Base-by-base conservation (phyloP, 1,140 invertebrate species). In the Reticulitermes speratus region DNA sequence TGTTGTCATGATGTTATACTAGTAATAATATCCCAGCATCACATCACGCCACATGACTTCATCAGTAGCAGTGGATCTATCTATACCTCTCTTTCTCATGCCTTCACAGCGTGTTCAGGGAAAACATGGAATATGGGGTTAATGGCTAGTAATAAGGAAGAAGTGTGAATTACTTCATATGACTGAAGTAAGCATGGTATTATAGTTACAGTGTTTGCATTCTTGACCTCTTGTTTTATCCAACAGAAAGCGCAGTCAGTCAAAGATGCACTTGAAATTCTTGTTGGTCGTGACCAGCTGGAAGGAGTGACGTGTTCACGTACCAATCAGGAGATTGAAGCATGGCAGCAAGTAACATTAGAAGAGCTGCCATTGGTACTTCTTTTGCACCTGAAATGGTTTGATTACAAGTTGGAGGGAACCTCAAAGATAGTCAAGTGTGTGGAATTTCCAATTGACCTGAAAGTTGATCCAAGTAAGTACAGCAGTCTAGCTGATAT, bases 351-450 rank as follows among this genome's bases (percentile, higher is more conserved):
- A 91, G 94, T 97, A 69, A 95, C 95, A 16, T 91, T 99, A 9
- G 97, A 98, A 89, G 95, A 97, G 90, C 88, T 98, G 82, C 97
- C 97, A 0, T 93, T 96, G 44, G 95, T 98, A 25, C 92, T 99
- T 25, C 94, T 99, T 89, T 92, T 99, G 82, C 97, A 98, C 91
- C 90, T 95, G 11, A 95, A 95, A 89, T 97, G 97, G 91, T 98
- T 98, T 91, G 96, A 98, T 90, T 96, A 97, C 88, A 95, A 96
- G 89, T 92, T 94, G 1, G 94, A 96, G 89, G 96, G 96, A 14
- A 97, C 97, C 89, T 96, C 97, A 59, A 99, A 99, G 91, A 96
- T 98, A 83, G 91, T 97, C 48, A 99, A 98, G 91, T 95, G 94
- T 87, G 93, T 98, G 25, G 96, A 97, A 88, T 98, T 97, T 91